Evolutionary conservation across 2,113 vertebrate genomes (phyloP), one percentile per base, ranked within the genome.

Genomic region (Coracopsis vasa): DNA sequence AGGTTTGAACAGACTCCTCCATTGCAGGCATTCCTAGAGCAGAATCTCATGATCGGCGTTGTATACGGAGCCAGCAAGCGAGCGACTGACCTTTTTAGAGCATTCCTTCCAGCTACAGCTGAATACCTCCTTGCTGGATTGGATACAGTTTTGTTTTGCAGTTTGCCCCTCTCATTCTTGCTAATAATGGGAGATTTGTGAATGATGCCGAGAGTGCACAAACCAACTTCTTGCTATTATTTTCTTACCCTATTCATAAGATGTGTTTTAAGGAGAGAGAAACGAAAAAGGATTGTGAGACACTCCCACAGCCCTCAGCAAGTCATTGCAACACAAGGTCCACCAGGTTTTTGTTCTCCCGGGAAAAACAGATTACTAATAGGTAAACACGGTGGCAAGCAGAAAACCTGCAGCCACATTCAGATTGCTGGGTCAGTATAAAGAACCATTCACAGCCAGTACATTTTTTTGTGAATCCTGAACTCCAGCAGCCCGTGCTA

Each of bases 401-500:
- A 75, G 77, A 80, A 80, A 90, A 75, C 56, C 31, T 88, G 69
- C 72, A 78, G 56, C 51, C 4, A 2, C 3, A 1, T 87, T 31
- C 73, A 56, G 65, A 39, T 51, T 92, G 77, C 73, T 85, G 77
- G 39, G 16, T 94, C 62, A 82, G 80, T 82, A 81, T 94, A 94
- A 94, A 95, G 92, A 92, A 17, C 70, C 66, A 73, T 95, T 96
- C 92, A 94, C 37, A 62, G 70, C 45, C 53, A 29, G 83, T 72
- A 60, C 62, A 58, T 93, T 93, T 94, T 92, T 56, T 80, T 61
- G 71, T 75, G 67, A 91, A 80, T 86, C 91, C 91, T 94, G 88
- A 92, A 61, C 65, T 94, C 86, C 88, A 94, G 65, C 88, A 93
- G 72, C 91, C 91, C 42, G 16, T 96, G 82, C 69, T 96, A 96